Conservation (phyloP, 2,888 invertebrate genomes). For the Rhimphoctona megacephalus region DNA sequence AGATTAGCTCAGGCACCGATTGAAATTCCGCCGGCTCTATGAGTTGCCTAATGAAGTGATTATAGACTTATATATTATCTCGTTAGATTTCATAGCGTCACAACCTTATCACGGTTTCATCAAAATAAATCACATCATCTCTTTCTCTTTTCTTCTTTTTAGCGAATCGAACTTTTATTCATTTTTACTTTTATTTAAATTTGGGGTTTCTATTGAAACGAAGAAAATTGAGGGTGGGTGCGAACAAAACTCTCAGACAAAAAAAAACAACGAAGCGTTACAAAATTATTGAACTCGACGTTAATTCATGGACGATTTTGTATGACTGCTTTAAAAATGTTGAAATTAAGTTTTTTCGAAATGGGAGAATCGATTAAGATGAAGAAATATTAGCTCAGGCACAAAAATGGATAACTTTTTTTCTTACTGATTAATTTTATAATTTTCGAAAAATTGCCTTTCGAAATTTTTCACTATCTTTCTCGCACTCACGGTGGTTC, state of each 20-base stretch:
- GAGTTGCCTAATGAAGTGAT: conserved; percentile 47
- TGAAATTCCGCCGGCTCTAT: conserved; percentile 43
- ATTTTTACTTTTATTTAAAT: too few species aligned
- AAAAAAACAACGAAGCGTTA: not conserved
- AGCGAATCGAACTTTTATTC: not conserved
- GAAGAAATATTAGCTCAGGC: not conserved
- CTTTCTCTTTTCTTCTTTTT: not conserved
- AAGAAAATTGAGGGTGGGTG: not conserved
- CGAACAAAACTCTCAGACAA: not conserved
- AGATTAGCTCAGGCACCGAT: conserved; percentile 42
- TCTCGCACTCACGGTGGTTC: not conserved
- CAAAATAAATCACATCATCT: conserved; percentile 2
- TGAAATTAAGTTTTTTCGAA: not conserved
- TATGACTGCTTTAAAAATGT: not conserved
- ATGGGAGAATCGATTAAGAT: not conserved
- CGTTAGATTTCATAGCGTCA: conserved; percentile 18
- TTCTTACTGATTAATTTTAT: not conserved
- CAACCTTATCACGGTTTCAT: conserved; percentile 9
- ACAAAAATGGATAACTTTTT: not conserved
- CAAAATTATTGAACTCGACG: not conserved
- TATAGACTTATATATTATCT: conserved; percentile 15
- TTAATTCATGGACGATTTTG: too few species aligned
- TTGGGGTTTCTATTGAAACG: not conserved
- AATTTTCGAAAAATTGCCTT: not conserved
- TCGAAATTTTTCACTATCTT: not conserved